Base-by-base conservation (phyloP, 2,113 vertebrate genomes). In the Haplochromis vanheusdeni region DNA sequence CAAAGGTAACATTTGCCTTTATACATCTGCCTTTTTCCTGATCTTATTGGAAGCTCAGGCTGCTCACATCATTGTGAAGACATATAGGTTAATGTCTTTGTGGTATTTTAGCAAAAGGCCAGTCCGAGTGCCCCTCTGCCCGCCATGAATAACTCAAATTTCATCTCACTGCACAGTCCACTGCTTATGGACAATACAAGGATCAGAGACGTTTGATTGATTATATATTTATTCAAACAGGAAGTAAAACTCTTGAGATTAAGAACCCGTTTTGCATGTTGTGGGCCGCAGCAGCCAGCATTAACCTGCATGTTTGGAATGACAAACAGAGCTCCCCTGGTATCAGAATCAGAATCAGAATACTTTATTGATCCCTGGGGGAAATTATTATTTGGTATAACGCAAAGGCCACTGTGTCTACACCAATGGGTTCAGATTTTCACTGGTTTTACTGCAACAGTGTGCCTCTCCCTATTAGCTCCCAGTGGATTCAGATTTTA, bases 1-100 rank as follows among this genome's bases (percentile, higher is more conserved):
- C 95, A 96, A 97, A 96, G 93, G 95, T 96, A 97, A 97, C 96
- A 97, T 96, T 97, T 97, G 93, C 94, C 92, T 95, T 95, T 94
- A 86, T 93, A 96, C 56, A 60, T 60, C 89, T 93, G 83, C 62
- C 82, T 93, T 93, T 92, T 93, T 86, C 90, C 93, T 93, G 93
- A 88, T 95, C 93, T 96, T 93, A 94, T 89, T 91, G 89, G 88
- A 94, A 87, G 88, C 87, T 47, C 47, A 79, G 87, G 89, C 90
- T 89, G 85, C 89, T 88, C 93, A 93, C 91, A 85, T 95, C 95
- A 94, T 93, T 90, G 94, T 93, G 92, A 81, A 95, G 94, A 96
- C 96, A 95, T 95, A 95, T 96, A 95, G 95, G 93, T 94, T 95
- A 94, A 96, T 89, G 92, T 94, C 95, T 89, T 92, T 87, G 92